Conservation (phyloP, 2,888 invertebrate genomes). For the Theretra japonica region DNA sequence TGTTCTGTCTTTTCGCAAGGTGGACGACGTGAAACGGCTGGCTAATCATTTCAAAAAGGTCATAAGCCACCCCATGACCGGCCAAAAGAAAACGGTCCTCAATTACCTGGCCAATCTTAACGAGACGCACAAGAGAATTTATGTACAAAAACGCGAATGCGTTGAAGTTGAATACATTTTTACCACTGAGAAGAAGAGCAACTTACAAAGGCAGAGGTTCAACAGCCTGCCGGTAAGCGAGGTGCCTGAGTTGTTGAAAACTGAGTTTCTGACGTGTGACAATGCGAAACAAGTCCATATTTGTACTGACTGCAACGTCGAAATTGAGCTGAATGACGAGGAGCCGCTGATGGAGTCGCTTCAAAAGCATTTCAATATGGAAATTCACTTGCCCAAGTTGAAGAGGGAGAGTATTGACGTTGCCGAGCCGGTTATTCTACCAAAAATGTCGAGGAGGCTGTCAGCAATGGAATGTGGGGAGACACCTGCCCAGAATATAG, state of each 20-base stretch:
- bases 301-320: constrained; percentile 76
- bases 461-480: constrained; percentile 74
- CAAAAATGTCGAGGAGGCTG: constrained; percentile 75
- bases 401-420: constrained; percentile 78
- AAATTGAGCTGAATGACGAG: constrained; percentile 76
- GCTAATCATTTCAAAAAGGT: constrained; percentile 69
- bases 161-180: constrained; percentile 80
- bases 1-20: constrained; percentile 72
- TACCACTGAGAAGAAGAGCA: constrained; percentile 78
- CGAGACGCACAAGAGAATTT: constrained; percentile 67
- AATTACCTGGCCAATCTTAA: constrained; percentile 66
- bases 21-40: constrained; percentile 72
- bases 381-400: constrained; percentile 70
- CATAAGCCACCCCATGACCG: constrained; percentile 67
- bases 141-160: constrained; percentile 66
- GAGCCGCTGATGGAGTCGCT: constrained; percentile 77
- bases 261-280: constrained; percentile 64
- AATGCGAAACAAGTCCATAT: constrained; percentile 77
- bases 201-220: constrained; percentile 74
- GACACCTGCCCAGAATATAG: constrained; percentile 59
- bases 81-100: constrained; percentile 56
- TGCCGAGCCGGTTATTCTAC: constrained; percentile 71
- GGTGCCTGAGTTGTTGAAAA: constrained; percentile 75
- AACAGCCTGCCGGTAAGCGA: constrained; percentile 79
- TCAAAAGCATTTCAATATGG: constrained; percentile 74